Evolutionary conservation across 2,888 invertebrate species (phyloP).

Genomic region (Ariolimax columbianus): DNA sequence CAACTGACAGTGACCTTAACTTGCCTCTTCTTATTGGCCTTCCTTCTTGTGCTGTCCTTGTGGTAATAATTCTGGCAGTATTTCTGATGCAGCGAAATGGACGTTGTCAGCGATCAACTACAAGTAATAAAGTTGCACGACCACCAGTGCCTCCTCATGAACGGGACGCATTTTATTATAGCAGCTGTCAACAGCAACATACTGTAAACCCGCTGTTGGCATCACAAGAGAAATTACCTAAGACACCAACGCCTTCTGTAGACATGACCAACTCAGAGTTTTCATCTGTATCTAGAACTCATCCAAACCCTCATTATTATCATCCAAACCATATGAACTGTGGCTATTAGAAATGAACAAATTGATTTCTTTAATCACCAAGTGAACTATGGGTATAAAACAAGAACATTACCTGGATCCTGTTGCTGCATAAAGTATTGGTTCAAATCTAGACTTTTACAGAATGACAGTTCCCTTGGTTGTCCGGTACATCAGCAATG

Average conservation of each 20-base stretch:
- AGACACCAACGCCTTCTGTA: constrained; percentile 65
- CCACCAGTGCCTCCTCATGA: constrained; percentile 61
- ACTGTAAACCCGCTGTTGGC: constrained; percentile 57
- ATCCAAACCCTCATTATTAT: constrained; percentile 61
- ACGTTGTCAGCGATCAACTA: constrained; percentile 55
- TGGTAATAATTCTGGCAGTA: constrained; percentile 66
- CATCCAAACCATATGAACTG: constrained; percentile 47
- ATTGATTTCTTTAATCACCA: neutral
- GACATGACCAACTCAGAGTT: constrained; percentile 72
- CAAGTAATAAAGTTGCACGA: constrained; percentile 55
- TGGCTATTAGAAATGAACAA: constrained; percentile 20
- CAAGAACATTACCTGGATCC: neutral
- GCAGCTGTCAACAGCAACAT: constrained; percentile 56
- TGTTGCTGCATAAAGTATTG: neutral
- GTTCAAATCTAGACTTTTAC: neutral
- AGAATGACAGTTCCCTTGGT: neutral
- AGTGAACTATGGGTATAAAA: neutral
- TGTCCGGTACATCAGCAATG: neutral
- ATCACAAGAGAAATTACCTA: constrained; percentile 64
- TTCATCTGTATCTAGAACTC: constrained; percentile 71
- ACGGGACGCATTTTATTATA: constrained; percentile 55
- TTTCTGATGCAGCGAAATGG: constrained; percentile 62
- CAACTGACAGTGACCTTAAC: constrained; percentile 57
- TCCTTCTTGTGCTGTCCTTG: constrained; percentile 67
- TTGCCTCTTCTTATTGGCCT: constrained; percentile 73